These are phyloP conservation scores for Neolamprologus longior DNA, from an alignment of 2,113 vertebrate genomes.

Conservation along the genomic window DNA sequence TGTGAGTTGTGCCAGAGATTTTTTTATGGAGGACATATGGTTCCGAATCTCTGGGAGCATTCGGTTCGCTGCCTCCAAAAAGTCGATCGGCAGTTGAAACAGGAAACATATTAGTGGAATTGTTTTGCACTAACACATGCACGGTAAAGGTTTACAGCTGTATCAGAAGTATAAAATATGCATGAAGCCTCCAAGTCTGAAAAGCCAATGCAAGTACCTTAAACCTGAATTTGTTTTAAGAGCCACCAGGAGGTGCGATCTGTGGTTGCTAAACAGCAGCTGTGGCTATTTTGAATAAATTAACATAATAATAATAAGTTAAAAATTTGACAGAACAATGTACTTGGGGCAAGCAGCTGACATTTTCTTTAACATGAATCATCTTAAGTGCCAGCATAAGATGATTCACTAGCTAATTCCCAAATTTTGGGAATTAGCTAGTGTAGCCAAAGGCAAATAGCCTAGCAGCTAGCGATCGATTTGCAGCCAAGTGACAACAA, in stretches of 20 bases:
- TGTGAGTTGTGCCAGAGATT: neutral
- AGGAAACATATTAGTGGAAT: neutral
- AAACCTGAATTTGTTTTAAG: fast-evolving
- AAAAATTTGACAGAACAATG: neutral
- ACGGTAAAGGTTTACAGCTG: neutral
- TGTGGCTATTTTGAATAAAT: neutral
- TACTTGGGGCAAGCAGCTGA: neutral
- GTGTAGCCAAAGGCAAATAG: neutral
- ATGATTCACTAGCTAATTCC: too few species aligned
- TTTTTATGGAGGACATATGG: neutral
- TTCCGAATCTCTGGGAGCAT: neutral
- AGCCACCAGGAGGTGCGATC: neutral
- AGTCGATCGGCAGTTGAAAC: fast-evolving
- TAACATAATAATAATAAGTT: neutral
- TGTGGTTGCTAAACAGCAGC: neutral
- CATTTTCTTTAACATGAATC: neutral
- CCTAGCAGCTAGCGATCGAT: neutral
- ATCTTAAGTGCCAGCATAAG: neutral
- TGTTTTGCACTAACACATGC: neutral
- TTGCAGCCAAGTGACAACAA: neutral
- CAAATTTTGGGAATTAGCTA: neutral
- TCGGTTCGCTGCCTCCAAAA: neutral
- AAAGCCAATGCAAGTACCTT: neutral
- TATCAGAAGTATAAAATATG: neutral
- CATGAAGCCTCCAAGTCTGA: neutral